Base-by-base conservation (phyloP, 2,113 vertebrate genomes). In the Lagopus leucura region DNA sequence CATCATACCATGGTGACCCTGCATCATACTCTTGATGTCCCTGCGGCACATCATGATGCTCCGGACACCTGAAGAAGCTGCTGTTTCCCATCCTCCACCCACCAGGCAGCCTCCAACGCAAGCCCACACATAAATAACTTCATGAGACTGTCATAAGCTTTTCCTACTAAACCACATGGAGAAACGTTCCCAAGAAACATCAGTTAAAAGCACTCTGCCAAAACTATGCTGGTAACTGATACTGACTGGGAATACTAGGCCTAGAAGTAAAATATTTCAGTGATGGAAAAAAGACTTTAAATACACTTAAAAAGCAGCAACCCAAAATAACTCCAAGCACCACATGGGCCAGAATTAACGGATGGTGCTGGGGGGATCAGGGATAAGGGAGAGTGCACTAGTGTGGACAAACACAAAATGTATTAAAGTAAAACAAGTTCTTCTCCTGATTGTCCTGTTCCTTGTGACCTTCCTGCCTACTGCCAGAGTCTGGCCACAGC, bases 211-310 rank as follows among this genome's bases (percentile, higher is more conserved):
- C 34, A n/a, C 76, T 63, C 80, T 86, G 90, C 88, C 92, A 96
- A 64, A 94, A 91, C 80, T 75, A 84, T 86, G 86, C 86, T 90
- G 93, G 95, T 94, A 95, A 94, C 80, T 43, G 52, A 73, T 54
- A 57, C 38, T 81, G 83, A 90, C 86, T 25, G 86, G 80, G 90
- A 96, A 94, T 74, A 63, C 81, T 88, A 28, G 8, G 86, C 72
- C 72, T 90, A 52, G 66, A 95, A 91, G 60, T 90, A 86, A 95
- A 82, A 91, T 95, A 96, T 74, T 91, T 89, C 85, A 86, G 90
- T 45, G 72, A 71, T 74, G 88, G 78, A 20, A 76, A 69, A 83
- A 79, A 69, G 32, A 57, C 85, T 86, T 82, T 65, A 89, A 89
- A 89, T 69, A 86, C 48, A 66, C 54, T 85, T 89, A 89, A 85